Evolutionary conservation across 2,113 vertebrate genomes (phyloP), one percentile per base, ranked within the genome.

Genomic region (Eleginops maclovinus): DNA sequence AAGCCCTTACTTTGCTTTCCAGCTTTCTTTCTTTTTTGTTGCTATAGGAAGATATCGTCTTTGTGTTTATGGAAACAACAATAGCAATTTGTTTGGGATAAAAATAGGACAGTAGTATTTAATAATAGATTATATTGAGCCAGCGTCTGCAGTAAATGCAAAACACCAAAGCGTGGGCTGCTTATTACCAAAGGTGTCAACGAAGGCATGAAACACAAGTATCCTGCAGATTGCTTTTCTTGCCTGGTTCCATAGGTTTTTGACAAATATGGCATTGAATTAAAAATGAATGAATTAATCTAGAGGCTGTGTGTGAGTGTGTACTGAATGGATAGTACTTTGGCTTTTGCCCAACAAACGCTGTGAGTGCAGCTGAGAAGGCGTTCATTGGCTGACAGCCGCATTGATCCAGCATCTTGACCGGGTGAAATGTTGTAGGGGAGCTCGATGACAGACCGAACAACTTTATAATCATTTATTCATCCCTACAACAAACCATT

Each of bases 391-490:
- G 50, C 69, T 56, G 75, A 66, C 76, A 54, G 80, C 55, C 4
- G 59, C 70, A 74, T 75, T 50, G 77, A 86, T 82, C 63, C 46
- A 3, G 55, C 41, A 9, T 68, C 17, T 55, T 43, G 65, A 58
- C 41, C 14, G 70, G 49, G 22, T 67, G 69, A 75, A 53, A 40
- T 67, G 41, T 81, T 41, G 26, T 49, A 71, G 51, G 17, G 53
- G 50, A 62, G 54, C 61, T 21, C 1, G 50, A 12, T 56, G 86
- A 83, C 83, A 40, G 49, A 51, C 54, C 61, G 53, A 75, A 63
- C 55, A 4, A 77, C 51, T 68, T 75, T 47, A 28, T 74, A 24
- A 87, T 85, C 63, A 76, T 81, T 77, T 72, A 77, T 86, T 86
- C 77, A 67, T 79, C 58, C 16, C 46, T n/a, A 73, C 56, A 67